Evolutionary conservation across 2,113 vertebrate species (phyloP).

Genomic region (Pluvialis apricaria): DNA sequence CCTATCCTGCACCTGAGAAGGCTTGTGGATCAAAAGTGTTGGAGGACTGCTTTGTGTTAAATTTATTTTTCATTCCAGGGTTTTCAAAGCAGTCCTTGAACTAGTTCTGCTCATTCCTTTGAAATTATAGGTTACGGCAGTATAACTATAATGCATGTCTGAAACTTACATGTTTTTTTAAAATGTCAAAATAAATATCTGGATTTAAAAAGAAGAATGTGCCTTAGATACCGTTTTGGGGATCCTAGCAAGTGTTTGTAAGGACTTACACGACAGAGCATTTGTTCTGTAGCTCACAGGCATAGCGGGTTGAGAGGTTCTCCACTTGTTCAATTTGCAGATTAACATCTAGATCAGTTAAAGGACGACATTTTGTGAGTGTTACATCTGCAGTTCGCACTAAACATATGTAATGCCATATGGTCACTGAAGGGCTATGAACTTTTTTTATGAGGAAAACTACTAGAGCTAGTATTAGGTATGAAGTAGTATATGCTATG

Average conservation of each 20-base stretch:
- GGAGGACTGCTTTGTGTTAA: background rate
- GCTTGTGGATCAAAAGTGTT: background rate
- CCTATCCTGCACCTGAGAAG: background rate
- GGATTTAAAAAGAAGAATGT: background rate
- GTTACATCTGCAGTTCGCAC: background rate
- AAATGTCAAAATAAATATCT: background rate
- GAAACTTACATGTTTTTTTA: background rate
- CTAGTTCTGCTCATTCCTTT: background rate
- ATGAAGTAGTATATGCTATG: background rate
- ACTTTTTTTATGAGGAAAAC: background rate
- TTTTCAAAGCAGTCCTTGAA: background rate
- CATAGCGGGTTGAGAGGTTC: background rate
- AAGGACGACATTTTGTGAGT: background rate
- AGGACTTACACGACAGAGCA: background rate
- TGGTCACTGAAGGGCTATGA: background rate
- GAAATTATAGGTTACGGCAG: background rate
- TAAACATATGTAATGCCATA: slow-evolving; percentile 32
- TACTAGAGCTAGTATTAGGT: background rate
- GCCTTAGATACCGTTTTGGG: background rate
- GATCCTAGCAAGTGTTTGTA: background rate
- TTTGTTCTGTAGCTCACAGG: background rate
- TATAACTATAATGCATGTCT: background rate
- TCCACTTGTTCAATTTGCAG: background rate
- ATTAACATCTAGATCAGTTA: background rate
- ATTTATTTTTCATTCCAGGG: background rate